phyloP scores from a whole-genome alignment of 2,113 vertebrate genomes.

The Melanocharis versteri region DNA sequence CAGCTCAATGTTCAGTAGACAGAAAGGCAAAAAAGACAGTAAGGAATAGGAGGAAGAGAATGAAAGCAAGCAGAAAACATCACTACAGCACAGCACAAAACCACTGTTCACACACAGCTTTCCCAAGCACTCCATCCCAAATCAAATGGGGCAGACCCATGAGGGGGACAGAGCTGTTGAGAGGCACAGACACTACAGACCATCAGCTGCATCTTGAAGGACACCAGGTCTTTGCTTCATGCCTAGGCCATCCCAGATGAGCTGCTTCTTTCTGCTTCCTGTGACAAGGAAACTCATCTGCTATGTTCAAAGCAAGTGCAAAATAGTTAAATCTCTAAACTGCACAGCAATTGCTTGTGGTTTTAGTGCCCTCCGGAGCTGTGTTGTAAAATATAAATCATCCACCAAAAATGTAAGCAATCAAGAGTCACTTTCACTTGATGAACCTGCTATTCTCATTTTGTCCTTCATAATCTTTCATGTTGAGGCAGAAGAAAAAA shows the following conservation, averaged over 20 bases:
- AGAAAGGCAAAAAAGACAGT: slow-evolving; percentile 19
- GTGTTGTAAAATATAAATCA: slow-evolving; percentile 31
- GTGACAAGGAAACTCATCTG: not conserved
- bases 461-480: not conserved
- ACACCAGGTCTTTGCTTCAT: not conserved
- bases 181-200: not conserved
- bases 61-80: not conserved
- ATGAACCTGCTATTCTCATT: not conserved
- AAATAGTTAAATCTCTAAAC: slow-evolving; percentile 15
- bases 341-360: not conserved
- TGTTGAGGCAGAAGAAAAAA: not conserved
- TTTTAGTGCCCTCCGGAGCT: not conserved
- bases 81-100: not conserved
- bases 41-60: not conserved
- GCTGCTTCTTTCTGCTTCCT: not conserved
- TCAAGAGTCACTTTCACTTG: not conserved
- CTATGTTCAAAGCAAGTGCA: not conserved
- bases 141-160: not conserved
- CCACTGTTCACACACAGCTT: not conserved
- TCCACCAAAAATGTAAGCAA: not conserved
- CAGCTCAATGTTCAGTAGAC: slow-evolving; percentile 37
- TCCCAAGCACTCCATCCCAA: not conserved
- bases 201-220: not conserved
- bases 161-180: not conserved
- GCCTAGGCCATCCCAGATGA: not conserved